Percentiles rank a stretch among this genome's conserved stretches.
Conservation (phyloP, 1,140 invertebrate species). For the Drosophila kepulauana region DNA sequence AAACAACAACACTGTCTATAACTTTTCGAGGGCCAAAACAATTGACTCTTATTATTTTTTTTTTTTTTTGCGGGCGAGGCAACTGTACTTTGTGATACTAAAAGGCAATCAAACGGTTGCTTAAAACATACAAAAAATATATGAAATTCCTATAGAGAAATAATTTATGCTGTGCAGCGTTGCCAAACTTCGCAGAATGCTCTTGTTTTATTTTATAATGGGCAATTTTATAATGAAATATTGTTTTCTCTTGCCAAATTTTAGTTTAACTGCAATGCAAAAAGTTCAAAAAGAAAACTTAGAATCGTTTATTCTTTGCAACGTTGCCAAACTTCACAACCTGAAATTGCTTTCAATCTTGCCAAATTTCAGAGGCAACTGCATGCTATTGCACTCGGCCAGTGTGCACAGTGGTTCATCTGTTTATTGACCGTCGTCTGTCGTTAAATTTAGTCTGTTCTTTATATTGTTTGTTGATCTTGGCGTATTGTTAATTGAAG, state of each 20-base stretch:
- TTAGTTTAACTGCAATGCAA: too few relatives aligned
- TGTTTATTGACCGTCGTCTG: slow-evolving; percentile 20
- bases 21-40: background rate
- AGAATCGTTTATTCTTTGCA: background rate
- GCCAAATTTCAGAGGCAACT: background rate
- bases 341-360: background rate
- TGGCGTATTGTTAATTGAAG: slow-evolving; percentile 21
- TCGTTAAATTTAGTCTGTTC: slow-evolving; percentile 2
- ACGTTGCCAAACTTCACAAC: background rate
- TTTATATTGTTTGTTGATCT: slow-evolving; percentile 15
- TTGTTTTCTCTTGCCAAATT: too few relatives aligned
- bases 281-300: too few relatives aligned
- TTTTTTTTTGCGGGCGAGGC: background rate
- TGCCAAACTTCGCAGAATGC: slow-evolving; percentile 8
- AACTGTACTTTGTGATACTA: slow-evolving; percentile 5
- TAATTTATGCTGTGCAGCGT: background rate
- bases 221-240: too few relatives aligned
- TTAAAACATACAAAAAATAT: too few relatives aligned
- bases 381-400: background rate
- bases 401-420: slow-evolving; percentile 1
- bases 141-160: too few relatives aligned
- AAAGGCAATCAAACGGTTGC: too few relatives aligned
- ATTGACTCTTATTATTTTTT: background rate
- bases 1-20: background rate
- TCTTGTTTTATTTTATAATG: too few relatives aligned